Conservation (phyloP, 2,797 vertebrate species). For the Melopsittacus undulatus region DNA sequence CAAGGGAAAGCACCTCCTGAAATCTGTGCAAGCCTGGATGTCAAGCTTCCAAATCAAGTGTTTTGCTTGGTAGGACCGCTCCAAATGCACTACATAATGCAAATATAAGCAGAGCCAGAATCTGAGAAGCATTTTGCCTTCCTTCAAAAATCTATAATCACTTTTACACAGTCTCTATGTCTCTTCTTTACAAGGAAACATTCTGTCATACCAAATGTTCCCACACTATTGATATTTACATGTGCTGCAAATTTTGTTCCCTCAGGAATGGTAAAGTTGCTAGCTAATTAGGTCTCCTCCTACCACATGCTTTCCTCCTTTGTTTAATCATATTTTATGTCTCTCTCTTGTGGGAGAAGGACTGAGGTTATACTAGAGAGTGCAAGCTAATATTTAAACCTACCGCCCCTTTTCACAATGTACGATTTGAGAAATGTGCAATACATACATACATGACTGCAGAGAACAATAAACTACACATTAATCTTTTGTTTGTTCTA, state of each 20-base stretch:
- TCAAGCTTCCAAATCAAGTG: conserved; percentile 2
- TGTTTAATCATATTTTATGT: not conserved
- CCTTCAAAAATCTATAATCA: conserved; percentile 28
- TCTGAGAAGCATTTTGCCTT: conserved; percentile 46
- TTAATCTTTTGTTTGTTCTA: not conserved
- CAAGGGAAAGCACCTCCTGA: not conserved
- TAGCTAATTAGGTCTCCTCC: conserved; percentile 1
- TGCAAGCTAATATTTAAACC: not conserved
- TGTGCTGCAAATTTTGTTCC: not conserved
- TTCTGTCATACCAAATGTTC: conserved; percentile 67
- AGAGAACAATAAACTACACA: not conserved
- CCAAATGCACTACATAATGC: not conserved
- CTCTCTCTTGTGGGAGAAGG: not conserved
- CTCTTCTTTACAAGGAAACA: conserved; percentile 46
- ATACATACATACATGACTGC: no score
- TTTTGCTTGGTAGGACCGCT: conserved; percentile 36
- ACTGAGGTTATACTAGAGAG: not conserved
- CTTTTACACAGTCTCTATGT: conserved; percentile 28
- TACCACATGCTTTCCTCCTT: not conserved
- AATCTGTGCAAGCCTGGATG: not conserved
- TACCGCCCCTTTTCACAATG: accelerated
- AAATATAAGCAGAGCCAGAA: conserved; percentile 47
- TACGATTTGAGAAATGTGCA: accelerated
- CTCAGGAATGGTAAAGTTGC: not conserved
- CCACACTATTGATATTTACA: conserved; percentile 33